Percentiles rank a stretch among this genome's conserved stretches.
These are phyloP conservation scores for Drosophila subquinaria DNA, from an alignment of 2,888 invertebrate species.

Conservation along the genomic window DNA sequence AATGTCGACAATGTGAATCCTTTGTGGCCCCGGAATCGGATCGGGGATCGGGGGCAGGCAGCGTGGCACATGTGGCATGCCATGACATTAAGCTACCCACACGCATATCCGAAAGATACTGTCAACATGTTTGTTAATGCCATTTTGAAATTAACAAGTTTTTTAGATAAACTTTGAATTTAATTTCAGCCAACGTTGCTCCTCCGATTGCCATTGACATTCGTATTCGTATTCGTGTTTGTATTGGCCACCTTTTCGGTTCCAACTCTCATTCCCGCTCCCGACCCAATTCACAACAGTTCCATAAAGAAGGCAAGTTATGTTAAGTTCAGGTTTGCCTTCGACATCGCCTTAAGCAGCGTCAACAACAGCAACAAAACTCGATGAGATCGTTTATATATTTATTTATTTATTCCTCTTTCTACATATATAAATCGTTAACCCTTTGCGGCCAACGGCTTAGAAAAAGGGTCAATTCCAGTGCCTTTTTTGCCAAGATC, in stretches of 20 bases:
- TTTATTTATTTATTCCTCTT: constrained; percentile 1
- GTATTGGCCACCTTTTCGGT: constrained; percentile 30
- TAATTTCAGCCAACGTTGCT: constrained; percentile 60
- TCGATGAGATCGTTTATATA: constrained; percentile 8
- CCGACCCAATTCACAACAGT: constrained; percentile 5
- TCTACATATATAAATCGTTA: constrained; percentile 6
- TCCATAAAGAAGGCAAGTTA: constrained; percentile 62
- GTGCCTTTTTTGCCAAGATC: constrained; percentile 28
- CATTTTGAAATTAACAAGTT: constrained; percentile 80
- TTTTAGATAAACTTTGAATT: constrained; percentile 81
- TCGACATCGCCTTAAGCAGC: background rate
- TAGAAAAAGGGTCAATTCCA: constrained; percentile 1
- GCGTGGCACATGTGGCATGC: constrained; percentile 19
- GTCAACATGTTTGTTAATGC: constrained; percentile 80
- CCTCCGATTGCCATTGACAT: background rate
- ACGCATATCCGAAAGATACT: constrained; percentile 61
- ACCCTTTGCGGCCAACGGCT: constrained; percentile 21
- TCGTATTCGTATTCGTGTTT: background rate
- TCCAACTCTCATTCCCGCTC: background rate
- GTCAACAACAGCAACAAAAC: background rate
- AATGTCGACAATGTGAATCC: constrained; percentile 38
- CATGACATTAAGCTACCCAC: constrained; percentile 43
- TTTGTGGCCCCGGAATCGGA: constrained; percentile 14
- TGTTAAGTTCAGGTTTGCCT: constrained; percentile 29
- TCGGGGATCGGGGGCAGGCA: constrained; percentile 2